Evolutionary conservation across 2,113 vertebrate species (phyloP), one percentile per base, ranked within the genome.

Genomic region (Atherinomorus stipes): DNA sequence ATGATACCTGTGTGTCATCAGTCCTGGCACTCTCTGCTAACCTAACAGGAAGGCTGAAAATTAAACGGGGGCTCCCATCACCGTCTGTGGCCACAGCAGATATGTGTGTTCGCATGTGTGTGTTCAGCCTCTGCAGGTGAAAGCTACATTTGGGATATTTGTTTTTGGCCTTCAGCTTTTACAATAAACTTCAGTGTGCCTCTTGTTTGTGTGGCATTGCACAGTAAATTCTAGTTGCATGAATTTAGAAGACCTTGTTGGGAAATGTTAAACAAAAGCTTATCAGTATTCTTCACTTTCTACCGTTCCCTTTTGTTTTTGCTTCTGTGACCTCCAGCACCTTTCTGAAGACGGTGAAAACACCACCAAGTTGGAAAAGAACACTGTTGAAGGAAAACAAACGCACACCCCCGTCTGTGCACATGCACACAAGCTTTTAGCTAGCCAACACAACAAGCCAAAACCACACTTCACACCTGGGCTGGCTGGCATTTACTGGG

Each of bases 51-150:
- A 91, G 85, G 88, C 85, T 93, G 93, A 85, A 92, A 94, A 94
- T 94, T 93, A 94, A 94, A 91, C 89, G 69, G 92, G 88, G 91
- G 86, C 88, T 92, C 92, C 91, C 90, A 83, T 90, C 86, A 56
- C 91, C 71, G 88, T 78, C 89, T 87, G 88, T 87, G 82, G 86
- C 82, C 80, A 25, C 44, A 23, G 45, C 34, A 74, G 75, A 64
- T 63, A 40, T 77, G 58, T 64, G 49, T 64, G 58, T 67, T 49
- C 53, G 19, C 65, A 64, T 34, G 40, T 74, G 60, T 69, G 50
- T 64, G 37, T 58, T 69, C 16, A 78, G 49, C 64, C 76, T 63
- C 66, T 44, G 31, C 58, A 76, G 25, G 7, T 53, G 4, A 8
- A 42, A 34, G 16, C 25, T 53, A 16, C 6, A 49, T n/a, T n/a